Evolutionary conservation across 2,113 vertebrate species (phyloP).

Genomic region (Mohoua ochrocephala): DNA sequence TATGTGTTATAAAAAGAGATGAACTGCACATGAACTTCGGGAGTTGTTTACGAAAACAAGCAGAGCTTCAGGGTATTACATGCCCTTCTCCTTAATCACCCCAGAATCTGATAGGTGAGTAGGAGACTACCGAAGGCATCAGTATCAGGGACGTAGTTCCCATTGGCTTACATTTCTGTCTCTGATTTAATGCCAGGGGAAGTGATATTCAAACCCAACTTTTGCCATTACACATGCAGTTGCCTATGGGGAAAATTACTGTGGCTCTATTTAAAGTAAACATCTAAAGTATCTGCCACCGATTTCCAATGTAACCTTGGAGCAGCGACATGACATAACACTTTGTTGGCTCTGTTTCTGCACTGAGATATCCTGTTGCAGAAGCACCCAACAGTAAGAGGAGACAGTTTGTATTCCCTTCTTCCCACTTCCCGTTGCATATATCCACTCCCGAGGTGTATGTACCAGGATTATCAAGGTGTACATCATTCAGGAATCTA

Average conservation of each 20-base stretch:
- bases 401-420: neutral
- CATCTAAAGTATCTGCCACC: constrained; percentile 1
- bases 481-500: neutral
- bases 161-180: constrained; percentile 48
- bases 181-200: constrained; percentile 39
- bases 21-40: constrained; percentile 43
- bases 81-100: constrained; percentile 45
- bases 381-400: neutral
- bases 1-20: constrained; percentile 50
- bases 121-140: constrained; percentile 20
- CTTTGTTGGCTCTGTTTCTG: neutral
- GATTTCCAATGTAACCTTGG: constrained; percentile 61
- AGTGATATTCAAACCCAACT: constrained; percentile 27
- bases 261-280: constrained; percentile 57
- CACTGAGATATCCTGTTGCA: neutral
- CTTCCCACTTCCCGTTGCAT: neutral
- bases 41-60: constrained; percentile 48
- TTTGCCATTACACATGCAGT: constrained; percentile 53
- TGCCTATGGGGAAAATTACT: constrained; percentile 50
- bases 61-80: constrained; percentile 28
- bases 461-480: neutral
- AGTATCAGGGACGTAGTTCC: neutral
- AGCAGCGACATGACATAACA: constrained; percentile 1
- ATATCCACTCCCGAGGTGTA: neutral
- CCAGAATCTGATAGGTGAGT: constrained; percentile 55